Evolutionary conservation across 2,113 vertebrate genomes (phyloP).

Genomic region (Phyllopteryx taeniolatus): DNA sequence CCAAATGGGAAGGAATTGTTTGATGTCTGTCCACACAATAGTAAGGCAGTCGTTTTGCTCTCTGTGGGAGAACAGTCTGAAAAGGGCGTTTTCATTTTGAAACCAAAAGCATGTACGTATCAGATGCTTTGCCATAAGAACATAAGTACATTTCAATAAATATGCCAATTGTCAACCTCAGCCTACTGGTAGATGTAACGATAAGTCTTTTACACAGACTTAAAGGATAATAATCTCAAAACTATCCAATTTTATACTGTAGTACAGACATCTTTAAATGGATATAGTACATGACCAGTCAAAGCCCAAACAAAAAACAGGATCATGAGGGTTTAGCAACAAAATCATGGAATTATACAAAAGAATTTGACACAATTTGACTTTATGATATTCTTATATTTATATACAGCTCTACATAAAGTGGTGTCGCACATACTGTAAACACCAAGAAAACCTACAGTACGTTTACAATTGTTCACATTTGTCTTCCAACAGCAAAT

Average conservation of each 20-base stretch:
- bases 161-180: background rate
- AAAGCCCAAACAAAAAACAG: background rate
- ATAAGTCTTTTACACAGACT: background rate
- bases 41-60: conserved; percentile 6
- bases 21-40: conserved; percentile 24
- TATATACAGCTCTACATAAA: background rate
- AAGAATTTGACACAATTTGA: background rate
- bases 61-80: conserved; percentile 6
- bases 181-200: background rate
- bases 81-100: background rate
- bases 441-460: background rate
- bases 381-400: background rate
- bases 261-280: no score
- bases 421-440: background rate
- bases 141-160: background rate
- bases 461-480: background rate
- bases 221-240: background rate
- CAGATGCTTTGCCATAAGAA: conserved; percentile 1
- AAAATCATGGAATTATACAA: background rate
- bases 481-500: background rate
- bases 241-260: background rate
- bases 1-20: background rate
- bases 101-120: background rate
- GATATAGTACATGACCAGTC: background rate
- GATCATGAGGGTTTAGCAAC: background rate